phyloP scores from a whole-genome alignment of 2,888 invertebrate genomes.

The Hypselothyrea guttata region DNA sequence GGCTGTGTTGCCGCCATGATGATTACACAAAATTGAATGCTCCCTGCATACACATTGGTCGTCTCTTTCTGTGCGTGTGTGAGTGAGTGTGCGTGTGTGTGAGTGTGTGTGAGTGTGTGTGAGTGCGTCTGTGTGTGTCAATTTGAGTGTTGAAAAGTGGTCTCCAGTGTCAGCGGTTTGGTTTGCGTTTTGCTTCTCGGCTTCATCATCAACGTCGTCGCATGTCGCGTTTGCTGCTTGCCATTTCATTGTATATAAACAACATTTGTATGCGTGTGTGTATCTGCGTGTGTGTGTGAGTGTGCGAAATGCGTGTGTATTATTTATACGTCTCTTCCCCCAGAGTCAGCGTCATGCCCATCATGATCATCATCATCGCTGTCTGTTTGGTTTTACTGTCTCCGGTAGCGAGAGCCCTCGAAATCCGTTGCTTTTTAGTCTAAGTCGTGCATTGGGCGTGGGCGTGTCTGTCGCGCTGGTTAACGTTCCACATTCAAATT shows the following conservation, averaged over 20 bases:
- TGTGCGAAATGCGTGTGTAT: slow-evolving; percentile 27
- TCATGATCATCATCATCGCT: slow-evolving; percentile 25
- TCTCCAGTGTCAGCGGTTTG: slow-evolving; percentile 67
- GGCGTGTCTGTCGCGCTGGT: slow-evolving; percentile 6
- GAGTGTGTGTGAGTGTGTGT: slow-evolving; percentile 2
- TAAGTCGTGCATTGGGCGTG: slow-evolving; percentile 19
- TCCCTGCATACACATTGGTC: slow-evolving; percentile 38
- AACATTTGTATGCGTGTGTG: slow-evolving; percentile 5
- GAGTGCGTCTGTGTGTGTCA: slow-evolving; percentile 49
- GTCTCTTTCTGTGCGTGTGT: slow-evolving; percentile 21
- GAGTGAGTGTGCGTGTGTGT: slow-evolving; percentile 5
- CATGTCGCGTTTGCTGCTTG: slow-evolving; percentile 42
- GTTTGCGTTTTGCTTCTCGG: slow-evolving; percentile 38
- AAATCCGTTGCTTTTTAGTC: slow-evolving; percentile 21
- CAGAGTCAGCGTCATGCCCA: slow-evolving; percentile 1
- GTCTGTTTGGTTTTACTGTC: slow-evolving; percentile 23
- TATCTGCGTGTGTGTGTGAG: slow-evolving; percentile 10
- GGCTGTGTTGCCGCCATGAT: slow-evolving; percentile 39
- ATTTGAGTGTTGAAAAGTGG: slow-evolving; percentile 73
- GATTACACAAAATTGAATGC: slow-evolving; percentile 75
- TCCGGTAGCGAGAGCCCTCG: slow-evolving; percentile 17
- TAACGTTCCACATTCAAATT: slow-evolving; percentile 52
- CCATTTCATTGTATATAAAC: slow-evolving; percentile 50
- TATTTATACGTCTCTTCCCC: slow-evolving; percentile 32
- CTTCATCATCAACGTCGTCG: slow-evolving; percentile 40